Evolutionary conservation across 2,888 invertebrate genomes (phyloP), one percentile per base, ranked within the genome.

Genomic region (Apamea crenata): DNA sequence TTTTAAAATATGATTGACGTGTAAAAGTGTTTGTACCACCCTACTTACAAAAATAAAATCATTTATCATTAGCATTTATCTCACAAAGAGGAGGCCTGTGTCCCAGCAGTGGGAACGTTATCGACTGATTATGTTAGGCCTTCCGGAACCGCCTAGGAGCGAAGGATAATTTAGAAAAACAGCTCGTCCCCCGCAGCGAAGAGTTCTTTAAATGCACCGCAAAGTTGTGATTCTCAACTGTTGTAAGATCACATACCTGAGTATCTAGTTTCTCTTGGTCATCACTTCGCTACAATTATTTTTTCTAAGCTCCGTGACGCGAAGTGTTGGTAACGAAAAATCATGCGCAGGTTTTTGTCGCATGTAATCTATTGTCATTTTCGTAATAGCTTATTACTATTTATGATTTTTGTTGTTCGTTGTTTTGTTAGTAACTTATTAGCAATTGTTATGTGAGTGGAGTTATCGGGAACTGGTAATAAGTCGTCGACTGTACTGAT

Each of bases 261-360:
- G n/a, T 59, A 3, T 59, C 14, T 59, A 59, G n/a, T 59, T 59
- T 29, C 59, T 59, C 84, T 32, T 61, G 78, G 14, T 61, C 59
- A 61, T 84, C 65, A 78, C 67, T 61, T 53, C 36, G 44, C 14
- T 21, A n/a, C 65, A 74, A 81, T 84, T 81, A 81, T 50, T 44
- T 65, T 14, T 67, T 25, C 32, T 65, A 47, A 36, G n/a, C 71
- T 65, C 81, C 84, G 84, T 84, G 81, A 78, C 68, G 66, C 14
- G 12, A 40, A 44, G 32, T 53, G 74, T 29, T 75, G 14, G 80
- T 32, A 68, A 36, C 44, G 72, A 70, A 36, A 61, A 80, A 66
- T 81, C 81, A 75, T 72, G 72, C 25, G 29, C 53, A 59, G 2
- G 36, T 84, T 84, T 84, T 84, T 81, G 50, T 75, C 29, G 36